Evolutionary conservation across 2,888 invertebrate species (phyloP).

Genomic region (Lamellibrachia columna): DNA sequence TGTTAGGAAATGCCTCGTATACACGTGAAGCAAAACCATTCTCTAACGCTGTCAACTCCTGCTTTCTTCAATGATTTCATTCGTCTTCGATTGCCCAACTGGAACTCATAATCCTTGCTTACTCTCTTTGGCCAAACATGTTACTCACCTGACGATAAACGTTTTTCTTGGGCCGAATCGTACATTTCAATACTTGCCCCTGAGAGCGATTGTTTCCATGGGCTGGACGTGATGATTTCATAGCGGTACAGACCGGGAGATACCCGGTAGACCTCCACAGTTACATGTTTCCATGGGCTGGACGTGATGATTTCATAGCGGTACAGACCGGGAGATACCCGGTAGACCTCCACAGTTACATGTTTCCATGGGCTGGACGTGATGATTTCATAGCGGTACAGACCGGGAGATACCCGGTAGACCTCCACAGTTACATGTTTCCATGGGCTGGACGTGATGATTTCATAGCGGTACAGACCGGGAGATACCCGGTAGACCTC

Average conservation of each 20-base stretch:
- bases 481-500: too few relatives aligned
- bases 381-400: too few relatives aligned
- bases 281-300: too few relatives aligned
- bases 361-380: too few relatives aligned
- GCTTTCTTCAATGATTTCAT: neutral
- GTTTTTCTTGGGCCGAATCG: neutral
- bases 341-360: too few relatives aligned
- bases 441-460: too few relatives aligned
- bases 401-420: too few relatives aligned
- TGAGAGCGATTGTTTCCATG: neutral
- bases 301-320: too few relatives aligned
- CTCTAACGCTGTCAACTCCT: neutral
- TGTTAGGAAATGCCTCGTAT: neutral
- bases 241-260: neutral
- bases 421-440: too few relatives aligned
- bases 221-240: neutral
- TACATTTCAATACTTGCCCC: neutral
- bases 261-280: too few relatives aligned
- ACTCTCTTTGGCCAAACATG: neutral
- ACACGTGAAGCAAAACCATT: neutral
- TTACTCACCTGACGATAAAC: neutral
- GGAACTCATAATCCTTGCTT: neutral
- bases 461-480: too few relatives aligned
- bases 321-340: too few relatives aligned
- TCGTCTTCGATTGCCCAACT: neutral